Evolutionary conservation across 2,797 vertebrate species (phyloP).

Genomic region (Premnoplex brunnescens): DNA sequence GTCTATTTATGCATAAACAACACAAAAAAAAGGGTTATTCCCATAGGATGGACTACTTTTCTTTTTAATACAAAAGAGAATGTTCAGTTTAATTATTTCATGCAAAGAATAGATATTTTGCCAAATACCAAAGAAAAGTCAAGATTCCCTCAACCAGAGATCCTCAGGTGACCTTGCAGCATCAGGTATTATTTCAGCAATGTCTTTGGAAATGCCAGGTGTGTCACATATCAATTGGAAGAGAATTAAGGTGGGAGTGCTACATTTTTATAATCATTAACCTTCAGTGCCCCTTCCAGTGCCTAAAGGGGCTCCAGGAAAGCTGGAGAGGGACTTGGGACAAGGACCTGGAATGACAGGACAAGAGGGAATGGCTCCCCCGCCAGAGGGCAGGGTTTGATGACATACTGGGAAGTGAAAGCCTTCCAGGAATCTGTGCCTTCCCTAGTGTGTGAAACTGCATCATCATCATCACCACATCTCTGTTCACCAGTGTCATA

Average conservation of each 20-base stretch:
- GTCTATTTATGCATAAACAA: conserved; percentile 11
- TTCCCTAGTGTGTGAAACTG: too few species aligned
- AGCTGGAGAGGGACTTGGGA: not conserved
- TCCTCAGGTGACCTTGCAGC: not conserved
- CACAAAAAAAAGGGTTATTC: not conserved
- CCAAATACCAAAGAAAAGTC: not conserved
- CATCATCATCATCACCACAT: too few species aligned
- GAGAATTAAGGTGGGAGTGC: not conserved
- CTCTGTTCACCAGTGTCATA: too few species aligned
- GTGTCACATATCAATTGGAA: not conserved
- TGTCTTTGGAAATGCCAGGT: not conserved
- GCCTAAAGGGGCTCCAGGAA: not conserved
- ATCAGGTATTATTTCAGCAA: not conserved
- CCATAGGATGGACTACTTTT: not conserved
- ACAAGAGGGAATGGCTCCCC: not conserved
- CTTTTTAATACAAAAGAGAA: not conserved
- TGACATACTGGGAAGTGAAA: not conserved
- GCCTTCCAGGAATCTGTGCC: too few species aligned
- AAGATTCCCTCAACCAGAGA: not conserved
- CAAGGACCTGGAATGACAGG: not conserved
- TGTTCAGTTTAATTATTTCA: not conserved
- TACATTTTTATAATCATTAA: conserved; percentile 2
- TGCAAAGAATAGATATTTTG: not conserved
- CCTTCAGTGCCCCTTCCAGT: not conserved
- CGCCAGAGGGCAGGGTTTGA: not conserved